Base-by-base conservation (phyloP, 2,888 invertebrate species). In the Polia nebulosa region DNA sequence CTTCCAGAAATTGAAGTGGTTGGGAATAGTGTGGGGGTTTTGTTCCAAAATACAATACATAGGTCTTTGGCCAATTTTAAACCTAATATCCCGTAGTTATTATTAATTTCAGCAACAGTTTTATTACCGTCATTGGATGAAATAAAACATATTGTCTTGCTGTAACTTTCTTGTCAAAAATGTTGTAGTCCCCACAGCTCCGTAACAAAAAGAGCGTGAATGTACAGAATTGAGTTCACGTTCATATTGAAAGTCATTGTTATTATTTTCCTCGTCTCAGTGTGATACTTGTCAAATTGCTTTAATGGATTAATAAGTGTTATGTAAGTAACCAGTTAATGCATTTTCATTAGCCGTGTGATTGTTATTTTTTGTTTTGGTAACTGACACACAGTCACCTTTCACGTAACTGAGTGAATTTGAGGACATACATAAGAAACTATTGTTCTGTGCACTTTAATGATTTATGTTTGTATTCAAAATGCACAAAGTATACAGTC, bases 261-360 rank as follows among this genome's bases (percentile, higher is more conserved):
- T 70, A 51, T 57, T 27, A 65, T 61, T 79, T 63, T 44, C 32
- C 45, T 62, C 41, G 44, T 60, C 27, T 64, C 39, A n/a, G 27
- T 66, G 53, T 63, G 55, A 63, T 68, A 59, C 61, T 72, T 74
- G 56, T 72, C 61, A 71, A 83, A 67, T 71, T 61, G 25, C 53
- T 57, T 53, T 79, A 82, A 82, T 84, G 79, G 72, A 68, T 66
- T 71, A 65, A 64, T 53, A 47, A 25, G 55, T 45, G 25, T 82
- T 80, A 76, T 57, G 45, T 82, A 80, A 81, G 55, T 57, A 17
- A 60, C 59, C 61, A 45, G 47, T 57, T 44, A 81, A 65, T 55
- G 59, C 49, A 27, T 69, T 80, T 69, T 62, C 45, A 66, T 58
- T 63, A 57, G 47, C 57, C 41, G 68, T 64, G 62, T 61, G 77